Evolutionary conservation across 2,113 vertebrate genomes (phyloP).

Genomic region (Gallinago jamesoni): DNA sequence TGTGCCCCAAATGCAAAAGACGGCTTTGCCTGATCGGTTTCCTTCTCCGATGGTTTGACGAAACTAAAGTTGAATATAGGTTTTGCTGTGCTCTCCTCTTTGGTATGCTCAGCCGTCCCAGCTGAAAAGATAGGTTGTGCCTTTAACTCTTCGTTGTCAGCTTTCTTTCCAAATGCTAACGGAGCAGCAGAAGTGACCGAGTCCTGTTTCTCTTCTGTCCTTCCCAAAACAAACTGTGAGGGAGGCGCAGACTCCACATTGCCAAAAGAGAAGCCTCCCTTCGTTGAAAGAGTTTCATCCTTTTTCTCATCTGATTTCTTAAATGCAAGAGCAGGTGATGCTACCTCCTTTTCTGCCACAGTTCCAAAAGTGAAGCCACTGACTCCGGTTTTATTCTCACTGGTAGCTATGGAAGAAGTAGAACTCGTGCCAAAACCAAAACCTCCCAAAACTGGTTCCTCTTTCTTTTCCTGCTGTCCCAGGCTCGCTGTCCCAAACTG

Average conservation of each 20-base stretch:
- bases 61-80: constrained; percentile 78
- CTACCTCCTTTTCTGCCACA: constrained; percentile 71
- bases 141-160: constrained; percentile 77
- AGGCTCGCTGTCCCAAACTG: constrained; percentile 73
- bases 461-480: constrained; percentile 77
- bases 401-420: constrained; percentile 62
- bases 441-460: constrained; percentile 67
- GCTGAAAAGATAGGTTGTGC: constrained; percentile 81
- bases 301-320: constrained; percentile 77
- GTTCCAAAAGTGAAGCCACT: constrained; percentile 73
- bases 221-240: constrained; percentile 82
- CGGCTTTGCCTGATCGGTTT: constrained; percentile 78
- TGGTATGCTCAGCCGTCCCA: constrained; percentile 80
- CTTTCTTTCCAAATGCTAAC: constrained; percentile 84
- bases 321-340: constrained; percentile 72
- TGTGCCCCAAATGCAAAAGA: constrained; percentile 84
- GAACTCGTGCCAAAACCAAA: constrained; percentile 81
- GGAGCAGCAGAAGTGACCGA: constrained; percentile 55
- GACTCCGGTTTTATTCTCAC: constrained; percentile 73
- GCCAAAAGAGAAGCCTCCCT: constrained; percentile 73
- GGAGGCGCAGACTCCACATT: constrained; percentile 38
- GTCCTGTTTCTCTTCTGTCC: constrained; percentile 87
- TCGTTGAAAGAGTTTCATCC: constrained; percentile 57
- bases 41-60: constrained; percentile 83
- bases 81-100: constrained; percentile 79